Base-by-base conservation (phyloP, 2,888 invertebrate species). In the Coremacera marginata region DNA sequence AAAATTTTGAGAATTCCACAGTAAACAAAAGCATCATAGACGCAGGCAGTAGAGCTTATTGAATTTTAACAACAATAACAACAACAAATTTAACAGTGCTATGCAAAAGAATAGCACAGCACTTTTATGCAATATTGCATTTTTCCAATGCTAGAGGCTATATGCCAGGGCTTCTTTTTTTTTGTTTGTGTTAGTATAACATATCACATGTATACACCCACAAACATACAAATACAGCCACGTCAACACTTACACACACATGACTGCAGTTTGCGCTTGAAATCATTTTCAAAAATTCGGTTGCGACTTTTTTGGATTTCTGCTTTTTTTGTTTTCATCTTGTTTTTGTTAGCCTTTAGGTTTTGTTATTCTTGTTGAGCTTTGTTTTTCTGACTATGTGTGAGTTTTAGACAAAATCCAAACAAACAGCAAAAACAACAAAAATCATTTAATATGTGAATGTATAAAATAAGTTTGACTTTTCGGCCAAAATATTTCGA, bases 261-360 rank as follows among this genome's bases (percentile, higher is more conserved):
- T 25, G 62, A 62, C 76, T 78, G 77, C 80, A 81, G 79, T 62
- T 76, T 77, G 72, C 71, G 78, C 80, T 77, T 72, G 78, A 82
- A 83, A 82, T 82, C 79, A 82, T 82, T 83, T 82, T 81, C 80
- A 81, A 82, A 82, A 81, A 79, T 80, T 80, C 81, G 78, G 11
- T 27, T 60, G 14, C n/a, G n/a, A 5, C 57, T 57, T 57, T n/a
- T 75, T 70, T 60, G 5, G 14, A 1, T 60, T 57, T 52, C 52
- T 44, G 5, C 44, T 52, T 71, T 65, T 63, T 71, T 49, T 8
- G 34, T 79, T 76, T 79, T n/a, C n/a, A n/a, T n/a, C n/a, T n/a
- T 77, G 70, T 55, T 19, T 25, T 65, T 72, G 74, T 78, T 68
- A 72, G 34, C 67, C 60, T n/a, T 37, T 55, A 27, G 55, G 22